Evolutionary conservation across 2,888 invertebrate genomes (phyloP).

Genomic region (Therioaphis trifolii): DNA sequence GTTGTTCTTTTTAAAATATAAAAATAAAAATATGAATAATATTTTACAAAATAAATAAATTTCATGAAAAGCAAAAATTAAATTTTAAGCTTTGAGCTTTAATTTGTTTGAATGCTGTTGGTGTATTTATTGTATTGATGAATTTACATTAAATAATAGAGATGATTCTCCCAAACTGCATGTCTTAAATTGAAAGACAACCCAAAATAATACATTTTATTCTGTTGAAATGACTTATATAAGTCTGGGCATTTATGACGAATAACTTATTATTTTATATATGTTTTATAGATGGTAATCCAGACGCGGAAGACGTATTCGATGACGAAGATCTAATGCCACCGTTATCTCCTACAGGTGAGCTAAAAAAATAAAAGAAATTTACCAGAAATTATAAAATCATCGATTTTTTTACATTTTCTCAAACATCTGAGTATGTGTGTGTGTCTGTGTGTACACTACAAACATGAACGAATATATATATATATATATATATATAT

Average conservation of each 20-base stretch:
- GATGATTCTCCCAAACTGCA: too few species aligned
- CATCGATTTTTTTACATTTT: conserved; percentile 19
- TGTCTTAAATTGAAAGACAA: too few species aligned
- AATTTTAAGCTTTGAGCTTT: too few species aligned
- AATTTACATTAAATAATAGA: too few species aligned
- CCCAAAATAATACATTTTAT: too few species aligned
- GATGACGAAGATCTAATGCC: conserved; percentile 42
- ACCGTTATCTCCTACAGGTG: conserved; percentile 45
- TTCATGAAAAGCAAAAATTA: too few species aligned
- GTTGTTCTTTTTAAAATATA: too few species aligned
- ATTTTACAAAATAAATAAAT: too few species aligned
- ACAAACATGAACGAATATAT: not conserved
- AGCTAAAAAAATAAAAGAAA: conserved; percentile 11
- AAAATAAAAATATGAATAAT: too few species aligned
- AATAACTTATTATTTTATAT: not conserved
- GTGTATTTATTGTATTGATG: too few species aligned
- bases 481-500: not conserved
- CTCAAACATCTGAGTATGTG: not conserved
- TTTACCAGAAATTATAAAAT: conserved; percentile 29
- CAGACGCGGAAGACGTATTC: conserved; percentile 48
- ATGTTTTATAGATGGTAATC: conserved; percentile 52
- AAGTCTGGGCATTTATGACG: not conserved
- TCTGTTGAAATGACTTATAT: too few species aligned
- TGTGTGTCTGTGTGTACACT: not conserved
- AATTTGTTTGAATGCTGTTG: too few species aligned